Conservation (phyloP, 37 sponge, comb jelly and placozoan genomes). For the Petrosia ficiformis region DNA sequence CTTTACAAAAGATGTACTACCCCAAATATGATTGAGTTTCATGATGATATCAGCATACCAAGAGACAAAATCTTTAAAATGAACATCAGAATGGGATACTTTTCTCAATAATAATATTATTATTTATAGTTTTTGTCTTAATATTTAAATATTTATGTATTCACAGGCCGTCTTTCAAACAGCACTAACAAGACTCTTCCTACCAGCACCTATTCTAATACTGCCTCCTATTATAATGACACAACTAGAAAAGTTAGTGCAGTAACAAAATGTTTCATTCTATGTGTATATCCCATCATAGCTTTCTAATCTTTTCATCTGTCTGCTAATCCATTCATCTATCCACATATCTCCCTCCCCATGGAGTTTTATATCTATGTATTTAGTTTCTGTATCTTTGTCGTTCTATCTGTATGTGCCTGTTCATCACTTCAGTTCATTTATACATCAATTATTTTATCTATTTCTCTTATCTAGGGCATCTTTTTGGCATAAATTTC, state of each 20-base stretch:
- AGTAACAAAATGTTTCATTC: background rate
- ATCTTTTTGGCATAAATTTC: conserved; percentile 34
- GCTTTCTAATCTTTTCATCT: too few species aligned
- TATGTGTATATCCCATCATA: background rate
- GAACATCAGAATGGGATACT: too few species aligned
- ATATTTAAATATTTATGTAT: background rate
- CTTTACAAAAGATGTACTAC: too few species aligned
- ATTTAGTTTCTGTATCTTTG: background rate
- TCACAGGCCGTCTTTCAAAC: conserved; percentile 72
- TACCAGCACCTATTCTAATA: conserved; percentile 78
- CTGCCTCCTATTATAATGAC: conserved; percentile 82
- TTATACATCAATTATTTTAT: too few species aligned
- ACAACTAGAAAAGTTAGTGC: conserved; percentile 56
- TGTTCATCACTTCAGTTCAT: too few species aligned
- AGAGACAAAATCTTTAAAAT: too few species aligned
- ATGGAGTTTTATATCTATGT: background rate
- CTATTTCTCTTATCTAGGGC: conserved; percentile 46
- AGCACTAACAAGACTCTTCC: conserved; percentile 62
- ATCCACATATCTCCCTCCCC: background rate
- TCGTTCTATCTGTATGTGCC: too few species aligned
- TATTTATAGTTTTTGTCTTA: too few species aligned
- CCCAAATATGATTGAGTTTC: too few species aligned
- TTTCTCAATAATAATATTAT: too few species aligned
- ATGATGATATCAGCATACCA: too few species aligned
- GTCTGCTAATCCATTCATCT: too few species aligned